These are phyloP conservation scores for Anser brachyrhynchus DNA, from an alignment of 2,113 vertebrate species.

Conservation along the genomic window DNA sequence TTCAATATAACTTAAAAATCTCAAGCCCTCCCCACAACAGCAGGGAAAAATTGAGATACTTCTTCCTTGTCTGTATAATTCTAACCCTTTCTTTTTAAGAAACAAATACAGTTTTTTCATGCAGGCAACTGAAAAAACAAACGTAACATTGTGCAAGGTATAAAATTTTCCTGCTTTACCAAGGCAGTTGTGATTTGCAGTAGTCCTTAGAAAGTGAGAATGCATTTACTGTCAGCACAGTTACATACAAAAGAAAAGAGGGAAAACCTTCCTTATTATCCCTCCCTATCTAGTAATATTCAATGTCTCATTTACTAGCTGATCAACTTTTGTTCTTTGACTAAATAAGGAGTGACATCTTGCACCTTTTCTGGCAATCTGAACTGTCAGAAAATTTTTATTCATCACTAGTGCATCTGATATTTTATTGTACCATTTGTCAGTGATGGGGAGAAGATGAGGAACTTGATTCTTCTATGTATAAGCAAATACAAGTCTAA, in stretches of 20 bases:
- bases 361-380: not conserved
- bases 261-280: not conserved
- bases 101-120: not conserved
- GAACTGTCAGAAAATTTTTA: not conserved
- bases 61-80: not conserved
- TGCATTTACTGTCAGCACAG: not conserved
- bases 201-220: not conserved
- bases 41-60: not conserved
- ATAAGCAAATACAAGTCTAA: slow-evolving; percentile 22
- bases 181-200: not conserved
- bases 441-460: not conserved
- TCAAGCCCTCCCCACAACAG: not conserved
- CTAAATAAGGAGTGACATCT: not conserved
- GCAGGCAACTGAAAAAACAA: not conserved
- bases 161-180: not conserved
- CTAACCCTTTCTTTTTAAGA: not conserved
- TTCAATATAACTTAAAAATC: not conserved
- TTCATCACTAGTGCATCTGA: not conserved
- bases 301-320: not conserved
- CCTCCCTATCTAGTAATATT: not conserved
- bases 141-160: not conserved
- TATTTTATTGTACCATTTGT: slow-evolving; percentile 18
- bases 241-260: not conserved
- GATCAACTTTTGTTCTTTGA: not conserved
- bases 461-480: not conserved